These are phyloP conservation scores for Drosophila baimaii DNA, from an alignment of 1,140 invertebrate species.

Conservation along the genomic window DNA sequence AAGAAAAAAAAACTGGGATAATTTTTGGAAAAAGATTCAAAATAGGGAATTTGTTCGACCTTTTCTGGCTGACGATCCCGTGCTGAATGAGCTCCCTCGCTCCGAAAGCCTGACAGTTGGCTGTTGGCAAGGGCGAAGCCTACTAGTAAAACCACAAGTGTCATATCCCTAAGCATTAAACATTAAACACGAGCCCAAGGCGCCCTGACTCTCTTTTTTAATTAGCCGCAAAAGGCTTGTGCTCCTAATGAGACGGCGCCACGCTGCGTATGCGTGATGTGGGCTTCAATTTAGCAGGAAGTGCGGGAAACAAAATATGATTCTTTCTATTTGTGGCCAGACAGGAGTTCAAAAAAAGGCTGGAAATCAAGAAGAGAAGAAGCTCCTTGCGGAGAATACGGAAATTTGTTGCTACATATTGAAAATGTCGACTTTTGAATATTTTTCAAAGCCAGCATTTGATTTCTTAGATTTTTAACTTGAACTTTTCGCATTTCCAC, in stretches of 20 bases:
- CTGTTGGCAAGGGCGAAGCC: neutral
- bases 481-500: slow-evolving; percentile 11
- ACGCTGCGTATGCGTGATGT: slow-evolving; percentile 29
- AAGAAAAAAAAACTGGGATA: neutral
- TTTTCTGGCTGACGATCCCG: neutral
- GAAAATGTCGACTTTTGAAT: too few species aligned
- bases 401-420: too few species aligned
- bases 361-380: neutral
- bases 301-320: neutral
- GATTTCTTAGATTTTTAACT: too few species aligned
- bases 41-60: neutral
- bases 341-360: neutral
- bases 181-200: neutral
- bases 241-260: slow-evolving; percentile 19
- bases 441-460: too few species aligned
- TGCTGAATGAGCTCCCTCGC: neutral
- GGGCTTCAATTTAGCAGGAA: neutral
- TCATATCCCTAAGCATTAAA: slow-evolving; percentile 4
- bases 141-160: slow-evolving; percentile 16
- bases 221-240: slow-evolving; percentile 40
- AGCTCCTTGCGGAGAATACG: too few species aligned
- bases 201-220: slow-evolving; percentile 9
- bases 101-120: neutral
- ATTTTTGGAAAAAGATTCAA: neutral
- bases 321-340: neutral